A percentile compares a stretch with the other conserved stretches of the same genome.
These are phyloP conservation scores for Myotis planiceps DNA, from an alignment of 2,797 vertebrate genomes.

Conservation along the genomic window DNA sequence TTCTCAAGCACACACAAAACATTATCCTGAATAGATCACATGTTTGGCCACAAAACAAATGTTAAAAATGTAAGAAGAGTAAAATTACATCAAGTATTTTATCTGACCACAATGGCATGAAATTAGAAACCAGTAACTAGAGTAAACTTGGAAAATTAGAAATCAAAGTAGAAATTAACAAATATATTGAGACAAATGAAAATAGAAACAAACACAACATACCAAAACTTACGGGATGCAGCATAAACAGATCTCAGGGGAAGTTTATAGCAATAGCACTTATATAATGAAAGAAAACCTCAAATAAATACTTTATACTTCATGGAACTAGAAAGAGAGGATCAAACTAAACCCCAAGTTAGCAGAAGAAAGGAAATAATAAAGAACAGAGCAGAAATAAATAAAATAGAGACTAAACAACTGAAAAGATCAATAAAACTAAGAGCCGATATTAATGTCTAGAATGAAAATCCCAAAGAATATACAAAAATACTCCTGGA, in stretches of 20 bases:
- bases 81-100: background rate
- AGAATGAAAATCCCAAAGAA: background rate
- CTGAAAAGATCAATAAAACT: background rate
- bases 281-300: background rate
- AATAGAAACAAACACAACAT: background rate
- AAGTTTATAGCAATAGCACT: background rate
- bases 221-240: background rate
- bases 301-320: background rate
- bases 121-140: background rate
- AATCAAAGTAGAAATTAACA: background rate
- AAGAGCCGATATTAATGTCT: background rate
- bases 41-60: background rate
- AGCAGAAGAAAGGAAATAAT: background rate
- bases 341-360: background rate
- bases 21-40: background rate
- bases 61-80: constrained; percentile 9
- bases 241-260: background rate
- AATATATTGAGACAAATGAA: background rate
- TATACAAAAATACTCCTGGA: background rate
- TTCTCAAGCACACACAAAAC: background rate
- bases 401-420: background rate
- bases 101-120: background rate
- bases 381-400: constrained; percentile 5
- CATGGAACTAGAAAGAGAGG: background rate
- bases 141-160: background rate